Conservation (phyloP, 2,113 vertebrate genomes). For the Diglossa brunneiventris region DNA sequence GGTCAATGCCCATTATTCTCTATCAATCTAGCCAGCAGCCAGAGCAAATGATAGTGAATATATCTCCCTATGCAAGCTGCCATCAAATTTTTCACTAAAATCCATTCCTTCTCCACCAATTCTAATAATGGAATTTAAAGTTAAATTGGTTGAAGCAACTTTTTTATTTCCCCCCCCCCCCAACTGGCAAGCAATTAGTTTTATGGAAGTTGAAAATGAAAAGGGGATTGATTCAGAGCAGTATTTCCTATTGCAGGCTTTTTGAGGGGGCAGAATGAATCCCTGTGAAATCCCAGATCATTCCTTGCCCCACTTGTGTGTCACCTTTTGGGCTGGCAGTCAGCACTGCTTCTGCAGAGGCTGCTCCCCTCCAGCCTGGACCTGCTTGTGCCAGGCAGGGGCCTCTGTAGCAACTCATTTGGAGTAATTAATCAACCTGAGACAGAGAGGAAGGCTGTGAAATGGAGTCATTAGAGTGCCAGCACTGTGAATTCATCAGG, state of each 20-base stretch:
- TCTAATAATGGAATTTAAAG: constrained; percentile 53
- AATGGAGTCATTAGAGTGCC: constrained; percentile 64
- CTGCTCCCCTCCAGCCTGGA: not conserved
- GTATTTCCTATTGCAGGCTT: not conserved
- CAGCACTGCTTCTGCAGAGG: not conserved
- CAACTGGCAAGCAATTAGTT: constrained; percentile 13
- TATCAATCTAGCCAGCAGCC: constrained; percentile 33
- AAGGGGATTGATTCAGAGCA: not conserved
- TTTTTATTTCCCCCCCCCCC: not conserved
- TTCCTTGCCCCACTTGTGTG: accelerated
- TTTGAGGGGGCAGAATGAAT: accelerated
- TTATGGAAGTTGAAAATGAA: constrained; percentile 17
- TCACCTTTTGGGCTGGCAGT: not conserved
- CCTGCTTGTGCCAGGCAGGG: not conserved
- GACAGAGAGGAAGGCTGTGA: constrained; percentile 25
- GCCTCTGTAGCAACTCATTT: constrained; percentile 16
- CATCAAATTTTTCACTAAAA: constrained; percentile 37
- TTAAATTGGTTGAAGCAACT: constrained; percentile 39
- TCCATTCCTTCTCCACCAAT: constrained; percentile 32
- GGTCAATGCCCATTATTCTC: constrained; percentile 61
- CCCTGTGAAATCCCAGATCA: not conserved
- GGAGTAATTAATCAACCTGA: constrained; percentile 61
- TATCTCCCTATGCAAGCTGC: constrained; percentile 36
- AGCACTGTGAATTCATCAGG: constrained; percentile 17
- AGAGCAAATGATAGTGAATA: constrained; percentile 44